Percentiles rank a stretch among this genome's conserved stretches.
These are phyloP conservation scores for Axea sp. DNA, from an alignment of 2,888 invertebrate species.

Conservation along the genomic window DNA sequence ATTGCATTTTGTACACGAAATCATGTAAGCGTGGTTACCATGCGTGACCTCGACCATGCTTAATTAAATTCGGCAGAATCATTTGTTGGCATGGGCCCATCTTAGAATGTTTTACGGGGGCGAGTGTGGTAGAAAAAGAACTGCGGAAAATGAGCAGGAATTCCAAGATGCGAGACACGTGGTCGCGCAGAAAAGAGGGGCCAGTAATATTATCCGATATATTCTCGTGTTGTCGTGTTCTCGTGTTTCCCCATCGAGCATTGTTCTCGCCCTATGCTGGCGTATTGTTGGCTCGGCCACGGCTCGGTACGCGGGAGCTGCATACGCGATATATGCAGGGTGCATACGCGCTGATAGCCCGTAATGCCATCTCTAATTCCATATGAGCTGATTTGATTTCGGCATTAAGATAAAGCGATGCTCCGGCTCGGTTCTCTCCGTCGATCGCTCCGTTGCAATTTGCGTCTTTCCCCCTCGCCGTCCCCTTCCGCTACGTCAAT, in stretches of 20 bases:
- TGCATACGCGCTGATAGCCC: conserved; percentile 78
- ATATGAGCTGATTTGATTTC: conserved; percentile 79
- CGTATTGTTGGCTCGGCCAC: conserved; percentile 72
- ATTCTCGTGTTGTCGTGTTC: conserved; percentile 67
- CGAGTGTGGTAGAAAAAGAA: no score
- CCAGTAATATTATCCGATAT: conserved; percentile 76
- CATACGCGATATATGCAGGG: conserved; percentile 65
- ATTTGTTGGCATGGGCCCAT: no score
- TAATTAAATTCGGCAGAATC: no score
- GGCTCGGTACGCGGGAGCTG: conserved; percentile 62
- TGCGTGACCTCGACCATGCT: no score
- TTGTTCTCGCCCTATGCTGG: conserved; percentile 76
- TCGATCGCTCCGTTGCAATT: conserved; percentile 40
- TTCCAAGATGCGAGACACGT: conserved; percentile 60
- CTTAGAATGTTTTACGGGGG: no score
- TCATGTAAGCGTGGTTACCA: no score
- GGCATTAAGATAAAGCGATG: conserved; percentile 78
- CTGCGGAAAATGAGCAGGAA: conserved; percentile 26
- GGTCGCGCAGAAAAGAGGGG: conserved; percentile 52
- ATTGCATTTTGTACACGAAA: no score
- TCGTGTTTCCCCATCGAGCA: conserved; percentile 75
- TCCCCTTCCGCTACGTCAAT: conserved; percentile 24
- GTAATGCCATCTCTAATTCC: conserved; percentile 79
- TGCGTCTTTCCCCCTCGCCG: conserved; percentile 38
- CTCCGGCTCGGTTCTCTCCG: conserved; percentile 29